Percentiles rank a stretch among this genome's conserved stretches.
These are phyloP conservation scores for Helogale parvula DNA, from an alignment of 2,113 vertebrate genomes.

Conservation along the genomic window DNA sequence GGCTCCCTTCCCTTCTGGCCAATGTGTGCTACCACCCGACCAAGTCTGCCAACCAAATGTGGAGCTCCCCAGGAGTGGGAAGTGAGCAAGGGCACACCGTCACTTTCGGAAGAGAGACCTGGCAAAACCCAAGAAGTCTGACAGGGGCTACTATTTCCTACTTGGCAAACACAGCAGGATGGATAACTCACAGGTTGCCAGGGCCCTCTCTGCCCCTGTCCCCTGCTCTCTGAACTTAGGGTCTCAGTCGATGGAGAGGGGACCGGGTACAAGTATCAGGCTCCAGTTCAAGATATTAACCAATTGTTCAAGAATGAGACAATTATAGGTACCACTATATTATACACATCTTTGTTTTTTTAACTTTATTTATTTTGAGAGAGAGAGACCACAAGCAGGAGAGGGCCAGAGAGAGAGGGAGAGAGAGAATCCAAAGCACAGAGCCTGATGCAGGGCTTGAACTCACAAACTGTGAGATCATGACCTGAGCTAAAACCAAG, in stretches of 20 bases:
- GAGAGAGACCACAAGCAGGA: too few species aligned
- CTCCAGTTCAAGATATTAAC: neutral
- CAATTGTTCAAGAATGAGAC: neutral
- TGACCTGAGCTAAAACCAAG: too few species aligned
- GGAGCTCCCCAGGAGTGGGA: neutral
- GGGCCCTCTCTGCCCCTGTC: too few species aligned
- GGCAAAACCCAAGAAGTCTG: neutral
- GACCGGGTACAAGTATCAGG: neutral
- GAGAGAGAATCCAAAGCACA: too few species aligned
- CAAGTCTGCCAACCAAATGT: too few species aligned
- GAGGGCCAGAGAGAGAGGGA: too few species aligned
- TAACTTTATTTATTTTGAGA: too few species aligned
- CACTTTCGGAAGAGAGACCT: neutral
- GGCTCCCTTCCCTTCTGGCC: neutral
- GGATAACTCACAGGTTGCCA: too few species aligned
- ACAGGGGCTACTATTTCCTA: neutral
- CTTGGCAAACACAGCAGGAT: neutral
- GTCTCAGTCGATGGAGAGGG: neutral
- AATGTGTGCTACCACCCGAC: rapidly evolving
- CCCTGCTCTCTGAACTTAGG: neutral
- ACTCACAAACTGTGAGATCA: too few species aligned
- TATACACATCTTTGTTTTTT: neutral
- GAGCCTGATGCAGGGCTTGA: too few species aligned
- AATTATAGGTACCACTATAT: neutral
- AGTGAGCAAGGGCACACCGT: too few species aligned